Evolutionary conservation across 2,888 invertebrate genomes (phyloP), one percentile per base, ranked within the genome.

Genomic region (Dyspetes luteomarginatus): DNA sequence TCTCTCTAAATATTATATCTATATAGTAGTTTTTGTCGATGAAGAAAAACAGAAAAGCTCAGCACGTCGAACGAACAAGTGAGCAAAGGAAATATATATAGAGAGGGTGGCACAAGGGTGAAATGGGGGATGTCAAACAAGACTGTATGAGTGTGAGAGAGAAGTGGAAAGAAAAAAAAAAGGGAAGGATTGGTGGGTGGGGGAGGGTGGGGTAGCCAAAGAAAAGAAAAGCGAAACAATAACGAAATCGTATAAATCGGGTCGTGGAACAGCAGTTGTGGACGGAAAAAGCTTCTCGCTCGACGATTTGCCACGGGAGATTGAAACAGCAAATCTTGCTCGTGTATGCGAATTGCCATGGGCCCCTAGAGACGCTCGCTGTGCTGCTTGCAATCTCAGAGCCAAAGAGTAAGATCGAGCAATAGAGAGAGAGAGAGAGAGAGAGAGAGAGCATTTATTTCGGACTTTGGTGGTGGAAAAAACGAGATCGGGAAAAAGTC

Each of bases 161-260:
- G n/a, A n/a, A n/a, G n/a, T n/a, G 36, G 30, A 30, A 15, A 15
- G 30, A 4, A 36, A 15, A 7, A 0, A n/a, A 15, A 12, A 17
- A 26, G 24, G 22, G 22, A 56, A 36, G n/a, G n/a, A n/a, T n/a
- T n/a, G n/a, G n/a, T n/a, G n/a, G n/a, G n/a, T n/a, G 15, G 12
- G 15, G 17, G 48, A 65, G 43, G 17, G 28, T 36, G 15, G n/a
- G 17, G 30, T 3, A 0, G 2, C 17, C 48, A 64, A 48, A 22
- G 15, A 4, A 12, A 41, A 19, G 19, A 19, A 7, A 43, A 55
- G 65, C 17, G 50, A 75, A 74, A 74, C 43, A 80, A 80, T 80
- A 80, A 80, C 67, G 71, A 76, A 80, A 71, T 60, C 65, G 71
- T 62, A 76, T 80, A 80, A 80, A 80, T 80, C 71, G 71, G 55